Percentiles rank a stretch among this genome's conserved stretches.
Evolutionary conservation across 2,113 vertebrate species (phyloP).

Genomic region (Carassius gibelio): DNA sequence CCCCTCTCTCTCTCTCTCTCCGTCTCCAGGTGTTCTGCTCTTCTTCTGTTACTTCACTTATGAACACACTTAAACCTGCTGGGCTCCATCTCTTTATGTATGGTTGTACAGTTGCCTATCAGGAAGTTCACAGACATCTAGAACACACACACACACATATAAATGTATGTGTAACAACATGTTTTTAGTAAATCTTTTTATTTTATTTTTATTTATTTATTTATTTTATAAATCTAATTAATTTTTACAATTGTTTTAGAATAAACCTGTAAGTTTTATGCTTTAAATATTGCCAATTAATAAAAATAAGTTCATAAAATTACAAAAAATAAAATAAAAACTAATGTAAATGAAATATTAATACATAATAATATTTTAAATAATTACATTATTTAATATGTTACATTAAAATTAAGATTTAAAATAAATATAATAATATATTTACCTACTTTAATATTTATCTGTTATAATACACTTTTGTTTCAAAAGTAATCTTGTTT

Average conservation of each 20-base stretch:
- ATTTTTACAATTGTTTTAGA: not conserved
- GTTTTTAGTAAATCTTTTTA: too few relatives aligned
- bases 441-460: too few relatives aligned
- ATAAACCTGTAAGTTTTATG: not conserved
- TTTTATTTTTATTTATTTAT: too few relatives aligned
- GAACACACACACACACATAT: not conserved
- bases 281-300: not conserved
- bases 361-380: not conserved
- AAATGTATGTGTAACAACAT: too few relatives aligned
- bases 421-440: too few relatives aligned
- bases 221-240: too few relatives aligned
- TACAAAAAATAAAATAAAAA: too few relatives aligned
- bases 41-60: not conserved
- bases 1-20: not conserved
- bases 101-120: not conserved
- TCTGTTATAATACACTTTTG: too few relatives aligned
- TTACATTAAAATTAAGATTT: too few relatives aligned
- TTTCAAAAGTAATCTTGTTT: not conserved
- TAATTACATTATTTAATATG: too few relatives aligned
- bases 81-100: not conserved
- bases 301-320: not conserved
- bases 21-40: slow-evolving; percentile 9
- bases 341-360: not conserved
- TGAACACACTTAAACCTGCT: not conserved
- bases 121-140: not conserved